Base-by-base conservation (phyloP, 2,113 vertebrate species). In the Sapajus apella region DNA sequence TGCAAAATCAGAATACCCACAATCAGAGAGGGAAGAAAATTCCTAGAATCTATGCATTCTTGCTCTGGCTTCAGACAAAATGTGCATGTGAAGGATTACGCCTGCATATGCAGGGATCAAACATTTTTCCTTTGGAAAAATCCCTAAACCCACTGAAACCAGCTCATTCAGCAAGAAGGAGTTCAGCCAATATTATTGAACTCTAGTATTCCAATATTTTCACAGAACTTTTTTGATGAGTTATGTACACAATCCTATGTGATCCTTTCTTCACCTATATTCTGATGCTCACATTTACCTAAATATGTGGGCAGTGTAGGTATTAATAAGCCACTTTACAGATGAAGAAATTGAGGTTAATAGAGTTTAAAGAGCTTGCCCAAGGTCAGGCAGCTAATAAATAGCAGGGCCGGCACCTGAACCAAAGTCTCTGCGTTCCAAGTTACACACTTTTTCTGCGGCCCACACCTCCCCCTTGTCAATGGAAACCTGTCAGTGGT, bases 281-380 rank as follows among this genome's bases (percentile, higher is more conserved):
- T 91, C 52, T 94, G 96, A 94, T 43, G 87, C 56, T 94, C 23
- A 93, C 79, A 79, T 66, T 95, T 86, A 89, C 21, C 75, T 17
- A 58, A 14, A 45, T 0, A 32, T 87, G 94, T 97, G 84, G 97
- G 92, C 35, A 92, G 86, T 16, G 14, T 1, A 0, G 37, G 37
- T 95, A 27, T 97, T 87, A 97, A 90, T 94, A 96, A 93, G 56
- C 87, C 95, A 90, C 84, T 93, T 97, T 95, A 84, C 70, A 95
- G 95, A 93, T 87, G 91, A 92, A 45, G 83, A 97, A 96, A 95
- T 96, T 77, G 90, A 97, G 90, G 83, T 91, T 98, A 93, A 93
- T 93, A 87, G 86, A 72, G 80, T 89, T 93, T 90, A 90, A 95
- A 96, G 94, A 93, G 80, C 92, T 90, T 93, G 64, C 64, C 56